A percentile compares a stretch with the other conserved stretches of the same genome.
These are phyloP conservation scores for Musca vetustissima DNA, from an alignment of 1,140 invertebrate species.

Conservation along the genomic window DNA sequence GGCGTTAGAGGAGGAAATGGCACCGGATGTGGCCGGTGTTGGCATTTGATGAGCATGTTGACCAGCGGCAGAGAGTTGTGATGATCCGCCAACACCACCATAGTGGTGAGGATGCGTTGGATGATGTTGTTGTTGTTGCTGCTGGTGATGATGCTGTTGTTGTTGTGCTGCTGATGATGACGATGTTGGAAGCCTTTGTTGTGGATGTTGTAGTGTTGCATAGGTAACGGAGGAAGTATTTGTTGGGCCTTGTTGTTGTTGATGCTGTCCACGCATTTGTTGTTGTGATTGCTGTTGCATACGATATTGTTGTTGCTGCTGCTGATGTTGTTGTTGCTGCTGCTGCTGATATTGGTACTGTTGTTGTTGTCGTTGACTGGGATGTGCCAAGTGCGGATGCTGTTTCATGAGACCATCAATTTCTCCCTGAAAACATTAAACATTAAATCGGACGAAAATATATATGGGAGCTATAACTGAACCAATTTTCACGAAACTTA, in stretches of 20 bases:
- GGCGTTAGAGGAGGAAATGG: constrained; percentile 9
- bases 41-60: not conserved
- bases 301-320: constrained; percentile 41
- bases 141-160: constrained; percentile 14
- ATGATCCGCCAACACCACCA: not conserved
- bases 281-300: constrained; percentile 33
- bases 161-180: not conserved
- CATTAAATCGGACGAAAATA: too few species aligned
- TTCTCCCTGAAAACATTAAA: constrained; percentile 60
- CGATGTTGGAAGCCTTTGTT: constrained; percentile 28
- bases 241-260: constrained; percentile 29
- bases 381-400: constrained; percentile 67
- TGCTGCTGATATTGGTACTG: constrained; percentile 42
- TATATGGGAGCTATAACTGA: too few species aligned
- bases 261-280: constrained; percentile 24
- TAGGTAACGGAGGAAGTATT: constrained; percentile 23
- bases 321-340: constrained; percentile 47
- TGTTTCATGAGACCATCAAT: constrained; percentile 73
- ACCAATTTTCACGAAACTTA: too few species aligned
- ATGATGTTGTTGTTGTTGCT: constrained; percentile 26
- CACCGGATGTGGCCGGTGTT: not conserved
- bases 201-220: constrained; percentile 9
- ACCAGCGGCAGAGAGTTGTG: not conserved
- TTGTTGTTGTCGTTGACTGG: constrained; percentile 54
- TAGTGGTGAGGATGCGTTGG: constrained; percentile 28